Conservation (phyloP, 2,797 vertebrate genomes). For the Decapterus maruadsi region DNA sequence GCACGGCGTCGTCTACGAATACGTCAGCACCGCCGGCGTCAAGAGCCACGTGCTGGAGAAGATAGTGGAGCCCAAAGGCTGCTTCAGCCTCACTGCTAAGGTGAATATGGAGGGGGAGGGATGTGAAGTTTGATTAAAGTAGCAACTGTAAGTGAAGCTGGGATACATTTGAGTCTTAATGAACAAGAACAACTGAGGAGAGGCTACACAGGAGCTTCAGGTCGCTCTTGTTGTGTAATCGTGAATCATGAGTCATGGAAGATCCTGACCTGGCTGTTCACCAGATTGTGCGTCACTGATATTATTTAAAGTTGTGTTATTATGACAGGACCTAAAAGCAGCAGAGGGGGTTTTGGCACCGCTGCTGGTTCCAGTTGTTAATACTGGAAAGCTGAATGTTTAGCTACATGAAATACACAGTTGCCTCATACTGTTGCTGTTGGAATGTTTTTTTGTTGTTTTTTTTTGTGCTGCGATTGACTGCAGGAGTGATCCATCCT, state of each 20-base stretch:
- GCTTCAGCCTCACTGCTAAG: conserved; percentile 94
- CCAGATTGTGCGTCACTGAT: conserved; percentile 3
- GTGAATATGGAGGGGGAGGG: conserved; percentile 74
- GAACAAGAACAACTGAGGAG: background rate
- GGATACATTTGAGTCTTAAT: background rate
- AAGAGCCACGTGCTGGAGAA: conserved; percentile 96
- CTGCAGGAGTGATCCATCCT: conserved; percentile 21
- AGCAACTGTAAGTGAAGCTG: background rate
- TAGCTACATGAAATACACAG: background rate
- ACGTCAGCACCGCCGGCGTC: conserved; percentile 92
- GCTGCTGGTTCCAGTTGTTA: conserved; percentile 29
- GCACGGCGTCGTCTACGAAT: conserved; percentile 95
- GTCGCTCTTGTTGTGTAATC: background rate
- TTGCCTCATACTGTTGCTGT: conserved; percentile 7
- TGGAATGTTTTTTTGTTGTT: conserved; percentile 1
- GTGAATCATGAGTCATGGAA: conserved; percentile 2
- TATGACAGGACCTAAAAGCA: conserved; percentile 14
- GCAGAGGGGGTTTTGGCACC: background rate
- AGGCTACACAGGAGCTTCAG: background rate
- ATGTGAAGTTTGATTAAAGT: background rate
- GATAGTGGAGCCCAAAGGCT: conserved; percentile 94
- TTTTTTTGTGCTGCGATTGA: background rate
- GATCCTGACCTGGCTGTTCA: background rate
- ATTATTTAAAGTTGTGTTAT: conserved; percentile 24
- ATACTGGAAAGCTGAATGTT: conserved; percentile 29